Evolutionary conservation across 2,797 vertebrate genomes (phyloP).

Genomic region (Scyliorhinus canicula): DNA sequence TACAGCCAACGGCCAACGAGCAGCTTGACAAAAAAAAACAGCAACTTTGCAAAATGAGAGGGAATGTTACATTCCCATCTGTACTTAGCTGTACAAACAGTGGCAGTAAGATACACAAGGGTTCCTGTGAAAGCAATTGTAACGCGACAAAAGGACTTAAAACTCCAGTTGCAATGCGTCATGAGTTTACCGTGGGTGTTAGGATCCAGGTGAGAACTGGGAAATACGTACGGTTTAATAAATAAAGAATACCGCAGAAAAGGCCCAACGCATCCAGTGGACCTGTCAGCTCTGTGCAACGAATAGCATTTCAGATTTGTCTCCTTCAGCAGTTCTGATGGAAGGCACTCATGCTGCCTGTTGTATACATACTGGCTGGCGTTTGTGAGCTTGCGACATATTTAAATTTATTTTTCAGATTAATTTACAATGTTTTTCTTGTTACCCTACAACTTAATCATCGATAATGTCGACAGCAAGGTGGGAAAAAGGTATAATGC

Average conservation of each 20-base stretch:
- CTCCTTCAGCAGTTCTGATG: background rate
- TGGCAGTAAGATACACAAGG: constrained; percentile 20
- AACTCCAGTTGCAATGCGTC: background rate
- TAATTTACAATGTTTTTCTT: background rate
- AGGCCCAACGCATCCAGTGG: background rate
- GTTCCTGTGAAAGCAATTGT: constrained; percentile 20
- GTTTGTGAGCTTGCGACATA: background rate
- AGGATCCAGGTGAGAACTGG: constrained; percentile 20
- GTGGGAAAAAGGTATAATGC: background rate
- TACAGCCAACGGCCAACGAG: constrained; percentile 29
- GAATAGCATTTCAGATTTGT: background rate
- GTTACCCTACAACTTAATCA: background rate
- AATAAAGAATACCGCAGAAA: background rate
- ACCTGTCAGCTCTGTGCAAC: background rate
- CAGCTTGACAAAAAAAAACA: constrained; percentile 28
- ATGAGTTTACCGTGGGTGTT: background rate
- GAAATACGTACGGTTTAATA: constrained; percentile 4
- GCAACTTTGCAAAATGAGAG: constrained; percentile 32
- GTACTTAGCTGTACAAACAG: constrained; percentile 4
- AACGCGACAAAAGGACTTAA: constrained; percentile 24
- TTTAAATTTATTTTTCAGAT: constrained; percentile 3
- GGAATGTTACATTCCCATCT: constrained; percentile 19
- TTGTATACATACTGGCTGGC: background rate
- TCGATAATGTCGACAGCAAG: background rate
- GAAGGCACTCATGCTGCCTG: background rate